Evolutionary conservation across 2,113 vertebrate genomes (phyloP), one percentile per base, ranked within the genome.

Genomic region (Puffinus mauretanicus): DNA sequence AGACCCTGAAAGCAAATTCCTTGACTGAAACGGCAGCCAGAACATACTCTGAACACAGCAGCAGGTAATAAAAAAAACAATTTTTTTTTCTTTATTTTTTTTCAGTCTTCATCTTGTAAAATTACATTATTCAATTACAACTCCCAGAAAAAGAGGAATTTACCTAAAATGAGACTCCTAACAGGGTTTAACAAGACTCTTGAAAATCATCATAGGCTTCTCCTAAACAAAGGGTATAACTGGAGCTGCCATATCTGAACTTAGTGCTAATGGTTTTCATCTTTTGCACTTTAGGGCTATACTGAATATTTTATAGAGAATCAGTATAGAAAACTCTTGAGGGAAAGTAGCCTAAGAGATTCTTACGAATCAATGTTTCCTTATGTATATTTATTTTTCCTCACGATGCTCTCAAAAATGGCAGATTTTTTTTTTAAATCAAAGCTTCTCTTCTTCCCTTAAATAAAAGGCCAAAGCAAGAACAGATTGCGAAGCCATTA

Each of bases 401-500:
- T 82, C 40, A 86, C n/a, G 90, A 46, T 69, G 20, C 29, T 79
- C 64, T 96, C 61, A 77, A 79, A 93, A 90, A 79, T 17, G 52
- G 62, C 34, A 82, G 36, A 20, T 40, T 44, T 90, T 78, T 67
- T 75, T 29, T 49, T 25, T 14, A 51, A 77, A 94, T 61, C 73
- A 85, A 91, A 93, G n/a, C 16, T 92, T 94, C 38, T 82, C 34
- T 72, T 93, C 54, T 82, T 76, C 34, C 32, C 36, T 83, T 90
- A 93, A 82, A 96, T 86, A 87, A 92, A 94, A 96, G 82, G 92
- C 91, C 88, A 96, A 83, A 38, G 44, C 47, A 95, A 95, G 73
- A 96, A 86, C 75, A 95, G 96, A 96, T 79, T 94, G 75, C 13
- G 27, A 95, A 95, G 86, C 89, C 42, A 91, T 92, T 97, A 94